phyloP scores from a whole-genome alignment of 1,140 invertebrate species.

The Cydia amplana region DNA sequence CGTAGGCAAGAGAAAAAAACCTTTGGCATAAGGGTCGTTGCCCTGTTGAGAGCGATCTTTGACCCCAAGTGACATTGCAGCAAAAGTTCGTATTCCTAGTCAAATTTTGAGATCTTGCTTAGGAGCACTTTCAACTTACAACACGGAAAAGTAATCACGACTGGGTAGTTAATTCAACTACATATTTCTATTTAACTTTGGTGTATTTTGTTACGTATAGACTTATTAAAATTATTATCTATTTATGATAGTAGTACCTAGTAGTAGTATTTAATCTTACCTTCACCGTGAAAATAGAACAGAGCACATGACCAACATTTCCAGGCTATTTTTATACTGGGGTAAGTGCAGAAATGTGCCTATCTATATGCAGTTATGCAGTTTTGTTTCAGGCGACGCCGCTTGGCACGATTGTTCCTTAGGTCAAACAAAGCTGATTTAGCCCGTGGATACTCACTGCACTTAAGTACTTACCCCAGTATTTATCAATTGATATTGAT shows the following conservation, averaged over 20 bases:
- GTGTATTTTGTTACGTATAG: background rate
- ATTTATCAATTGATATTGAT: background rate
- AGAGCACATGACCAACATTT: background rate
- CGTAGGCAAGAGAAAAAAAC: constrained; percentile 19
- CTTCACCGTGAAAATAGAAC: background rate
- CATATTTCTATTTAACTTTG: background rate
- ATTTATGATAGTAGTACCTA: background rate
- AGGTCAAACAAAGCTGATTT: too few species aligned
- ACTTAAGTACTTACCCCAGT: too few species aligned
- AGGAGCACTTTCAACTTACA: background rate
- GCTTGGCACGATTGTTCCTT: too few species aligned
- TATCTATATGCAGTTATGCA: too few species aligned
- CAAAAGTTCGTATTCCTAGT: constrained; percentile 41
- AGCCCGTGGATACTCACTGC: too few species aligned
- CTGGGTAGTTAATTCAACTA: background rate
- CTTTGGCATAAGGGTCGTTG: background rate
- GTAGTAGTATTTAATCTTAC: background rate
- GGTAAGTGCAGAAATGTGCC: too few species aligned
- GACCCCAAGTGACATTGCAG: constrained; percentile 45
- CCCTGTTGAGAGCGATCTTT: constrained; percentile 40
- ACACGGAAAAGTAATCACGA: background rate
- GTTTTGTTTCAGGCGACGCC: too few species aligned
- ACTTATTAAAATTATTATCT: background rate
- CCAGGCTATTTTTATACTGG: background rate
- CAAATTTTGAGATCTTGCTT: constrained; percentile 1